phyloP scores from a whole-genome alignment of 2,888 invertebrate genomes.

The Drosophila lacicola region DNA sequence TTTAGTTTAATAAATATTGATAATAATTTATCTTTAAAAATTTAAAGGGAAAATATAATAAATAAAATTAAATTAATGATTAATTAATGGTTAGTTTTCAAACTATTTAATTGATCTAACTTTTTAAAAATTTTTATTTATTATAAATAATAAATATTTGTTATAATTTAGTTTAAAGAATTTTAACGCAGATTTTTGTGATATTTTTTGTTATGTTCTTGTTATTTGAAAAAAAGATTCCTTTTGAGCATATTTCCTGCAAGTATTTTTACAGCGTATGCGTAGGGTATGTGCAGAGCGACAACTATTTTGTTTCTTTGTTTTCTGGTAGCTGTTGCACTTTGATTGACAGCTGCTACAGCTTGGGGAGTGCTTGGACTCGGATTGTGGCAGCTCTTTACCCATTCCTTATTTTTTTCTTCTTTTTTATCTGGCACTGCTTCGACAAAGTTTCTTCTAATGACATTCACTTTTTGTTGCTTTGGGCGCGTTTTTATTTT shows the following conservation, averaged over 20 bases:
- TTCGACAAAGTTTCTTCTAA: slow-evolving; percentile 67
- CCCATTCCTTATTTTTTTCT: slow-evolving; percentile 23
- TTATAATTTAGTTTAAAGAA: background rate
- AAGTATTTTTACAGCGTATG: slow-evolving; percentile 33
- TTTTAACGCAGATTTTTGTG: no score
- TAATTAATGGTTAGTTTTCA: no score
- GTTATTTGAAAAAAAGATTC: no score
- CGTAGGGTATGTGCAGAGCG: slow-evolving; percentile 1
- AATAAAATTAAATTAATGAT: no score
- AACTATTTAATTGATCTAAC: no score
- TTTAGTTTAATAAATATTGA: no score
- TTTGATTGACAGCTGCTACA: slow-evolving; percentile 77
- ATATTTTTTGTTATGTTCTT: no score
- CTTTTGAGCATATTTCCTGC: no score
- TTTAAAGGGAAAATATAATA: no score
- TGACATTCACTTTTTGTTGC: slow-evolving; percentile 74
- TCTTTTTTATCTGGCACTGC: slow-evolving; percentile 66
- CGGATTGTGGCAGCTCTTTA: slow-evolving; percentile 43
- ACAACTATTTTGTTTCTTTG: slow-evolving; percentile 2
- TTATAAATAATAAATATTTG: background rate
- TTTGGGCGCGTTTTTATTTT: slow-evolving; percentile 49
- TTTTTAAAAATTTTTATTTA: no score
- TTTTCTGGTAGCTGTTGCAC: slow-evolving; percentile 39
- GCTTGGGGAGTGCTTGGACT: slow-evolving; percentile 44
- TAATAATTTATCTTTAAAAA: no score